Base-by-base conservation (phyloP, 2,888 invertebrate genomes). In the Acanthococcus lagerstroemiae region DNA sequence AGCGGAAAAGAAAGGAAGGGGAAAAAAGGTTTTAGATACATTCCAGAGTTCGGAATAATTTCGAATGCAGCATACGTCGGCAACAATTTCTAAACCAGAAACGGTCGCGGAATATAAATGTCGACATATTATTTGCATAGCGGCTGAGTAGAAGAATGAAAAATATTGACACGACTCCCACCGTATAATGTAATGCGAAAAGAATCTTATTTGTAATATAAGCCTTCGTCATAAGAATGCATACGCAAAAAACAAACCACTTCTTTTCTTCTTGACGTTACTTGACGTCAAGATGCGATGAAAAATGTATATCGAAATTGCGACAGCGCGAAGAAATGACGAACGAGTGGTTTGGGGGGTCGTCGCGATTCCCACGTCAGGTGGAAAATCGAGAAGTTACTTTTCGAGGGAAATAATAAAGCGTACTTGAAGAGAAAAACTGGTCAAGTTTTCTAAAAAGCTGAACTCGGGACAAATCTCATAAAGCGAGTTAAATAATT, bases 71-170 rank as follows among this genome's bases (percentile, higher is more conserved):
- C 57, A 58, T 58, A 58, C 57, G 57, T 58, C 46, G 44, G 57
- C 57, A 58, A 58, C 57, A 58, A 58, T 58, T 58, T 58, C 57
- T 58, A 58, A 58, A 58, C 57, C 57, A 58, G 57, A 58, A 58
- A 58, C 57, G 57, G 24, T 44, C 46, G 44, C 46, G 21, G 57
- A 58, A 58, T 58, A 58, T 46, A 58, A 58, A 58, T 44, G 37
- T 24, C 44, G 45, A 46, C 37, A 45, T n/a, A 4, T 4, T 58
- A 58, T 58, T 58, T 58, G 57, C 57, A 58, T 58, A 58, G 57
- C 57, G 44, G 57, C 46, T 58, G 57, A 58, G 45, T 58, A 58
- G 57, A 58, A 58, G 57, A 58, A 58, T 58, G 46, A 58, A 58
- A 58, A 58, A 58, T 58, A 58, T 58, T 58, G 57, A 58, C 57